Conservation (phyloP, 2,797 vertebrate genomes). For the Zenarchopterus dispar region DNA sequence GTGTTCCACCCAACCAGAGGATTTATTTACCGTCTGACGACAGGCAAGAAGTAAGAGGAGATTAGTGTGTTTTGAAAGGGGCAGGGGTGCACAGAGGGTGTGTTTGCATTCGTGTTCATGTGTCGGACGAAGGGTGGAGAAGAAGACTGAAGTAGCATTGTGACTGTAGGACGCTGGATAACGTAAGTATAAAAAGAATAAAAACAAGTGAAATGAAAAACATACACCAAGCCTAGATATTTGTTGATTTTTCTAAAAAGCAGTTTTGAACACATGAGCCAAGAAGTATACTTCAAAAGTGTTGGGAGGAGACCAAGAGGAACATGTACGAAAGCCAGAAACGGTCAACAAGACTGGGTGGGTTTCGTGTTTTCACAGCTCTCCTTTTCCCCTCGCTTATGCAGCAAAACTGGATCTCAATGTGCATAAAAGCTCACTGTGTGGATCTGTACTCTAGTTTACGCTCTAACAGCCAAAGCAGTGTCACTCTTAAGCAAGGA, state of each 20-base stretch:
- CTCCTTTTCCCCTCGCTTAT: constrained; percentile 18
- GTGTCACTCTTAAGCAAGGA: constrained; percentile 10
- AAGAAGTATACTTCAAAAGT: background rate
- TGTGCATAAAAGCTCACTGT: constrained; percentile 34
- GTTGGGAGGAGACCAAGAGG: constrained; percentile 20
- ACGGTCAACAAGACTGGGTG: constrained; percentile 25
- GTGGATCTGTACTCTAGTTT: constrained; percentile 37
- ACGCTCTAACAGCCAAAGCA: constrained; percentile 23
- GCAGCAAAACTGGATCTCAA: constrained; percentile 41
- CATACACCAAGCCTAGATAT: background rate
- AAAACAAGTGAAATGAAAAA: background rate
- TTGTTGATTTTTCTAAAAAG: constrained; percentile 20
- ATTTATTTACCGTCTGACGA: constrained; percentile 73
- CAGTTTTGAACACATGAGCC: background rate
- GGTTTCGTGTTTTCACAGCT: constrained; percentile 61
- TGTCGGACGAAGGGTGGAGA: constrained; percentile 34
- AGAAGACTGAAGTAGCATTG: constrained; percentile 3
- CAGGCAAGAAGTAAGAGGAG: constrained; percentile 54
- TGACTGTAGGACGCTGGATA: constrained; percentile 14
- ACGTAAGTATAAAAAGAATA: background rate
- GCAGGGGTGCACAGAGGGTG: constrained; percentile 31
- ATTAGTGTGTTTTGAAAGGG: constrained; percentile 44
- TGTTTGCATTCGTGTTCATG: background rate
- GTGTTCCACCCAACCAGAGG: constrained; percentile 72
- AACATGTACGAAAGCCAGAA: constrained; percentile 40